Evolutionary conservation across 2,888 invertebrate genomes (phyloP).

Genomic region (Athalia rosae): DNA sequence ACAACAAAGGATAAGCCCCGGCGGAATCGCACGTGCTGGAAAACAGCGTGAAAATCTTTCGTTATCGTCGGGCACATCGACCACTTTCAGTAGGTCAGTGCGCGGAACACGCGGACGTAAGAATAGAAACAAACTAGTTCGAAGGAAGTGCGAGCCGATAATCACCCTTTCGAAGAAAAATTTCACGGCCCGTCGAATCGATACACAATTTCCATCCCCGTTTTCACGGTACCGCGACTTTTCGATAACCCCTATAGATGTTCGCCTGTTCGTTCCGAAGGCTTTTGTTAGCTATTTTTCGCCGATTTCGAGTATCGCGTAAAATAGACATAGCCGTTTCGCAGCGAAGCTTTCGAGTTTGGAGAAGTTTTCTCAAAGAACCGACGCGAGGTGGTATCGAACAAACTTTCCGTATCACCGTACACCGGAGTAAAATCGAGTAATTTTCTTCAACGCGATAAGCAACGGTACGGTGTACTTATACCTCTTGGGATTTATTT

Average conservation of each 20-base stretch:
- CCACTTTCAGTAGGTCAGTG: slow-evolving; percentile 34
- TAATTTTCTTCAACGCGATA: slow-evolving; percentile 9
- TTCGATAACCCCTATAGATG: neutral
- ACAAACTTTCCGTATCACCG: slow-evolving; percentile 1
- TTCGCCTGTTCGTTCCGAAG: too few relatives aligned
- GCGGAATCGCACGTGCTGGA: neutral
- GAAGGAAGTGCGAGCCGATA: slow-evolving; percentile 38
- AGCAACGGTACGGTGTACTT: neutral
- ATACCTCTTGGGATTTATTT: slow-evolving; percentile 10
- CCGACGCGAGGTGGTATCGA: neutral
- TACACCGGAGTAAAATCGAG: neutral
- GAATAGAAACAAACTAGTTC: slow-evolving; percentile 34
- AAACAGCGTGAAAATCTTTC: slow-evolving; percentile 31
- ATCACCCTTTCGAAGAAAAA: slow-evolving; percentile 32
- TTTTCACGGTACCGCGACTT: neutral
- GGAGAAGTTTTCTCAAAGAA: too few relatives aligned
- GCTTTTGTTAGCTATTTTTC: too few relatives aligned
- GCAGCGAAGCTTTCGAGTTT: too few relatives aligned
- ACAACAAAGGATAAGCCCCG: neutral
- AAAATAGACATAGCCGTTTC: too few relatives aligned
- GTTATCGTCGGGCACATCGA: slow-evolving; percentile 27
- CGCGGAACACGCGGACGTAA: slow-evolving; percentile 33
- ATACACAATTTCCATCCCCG: slow-evolving; percentile 18
- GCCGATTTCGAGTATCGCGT: too few relatives aligned
- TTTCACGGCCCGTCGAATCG: slow-evolving; percentile 17